Percentiles rank a stretch among this genome's conserved stretches.
Conservation (phyloP, 1,140 invertebrate genomes). For the Tenebrio molitor region DNA sequence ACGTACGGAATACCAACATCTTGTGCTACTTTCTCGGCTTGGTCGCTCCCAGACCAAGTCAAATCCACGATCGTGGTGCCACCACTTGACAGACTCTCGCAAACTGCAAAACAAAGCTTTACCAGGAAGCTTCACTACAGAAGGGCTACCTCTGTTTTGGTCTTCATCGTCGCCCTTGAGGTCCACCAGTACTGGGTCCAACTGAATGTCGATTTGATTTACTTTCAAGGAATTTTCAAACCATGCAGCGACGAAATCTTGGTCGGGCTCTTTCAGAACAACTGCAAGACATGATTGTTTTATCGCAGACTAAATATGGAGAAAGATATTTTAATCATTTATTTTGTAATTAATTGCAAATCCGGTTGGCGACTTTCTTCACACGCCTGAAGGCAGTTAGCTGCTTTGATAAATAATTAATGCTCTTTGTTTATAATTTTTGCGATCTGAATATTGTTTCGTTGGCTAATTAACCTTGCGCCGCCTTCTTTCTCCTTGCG, state of each 20-base stretch:
- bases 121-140: too few species aligned
- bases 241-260: slow-evolving; percentile 63
- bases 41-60: slow-evolving; percentile 76
- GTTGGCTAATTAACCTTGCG: too few species aligned
- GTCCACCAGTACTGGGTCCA: slow-evolving; percentile 61
- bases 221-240: slow-evolving; percentile 64
- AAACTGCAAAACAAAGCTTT: slow-evolving; percentile 75
- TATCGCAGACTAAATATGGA: too few species aligned
- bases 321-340: too few species aligned
- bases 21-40: slow-evolving; percentile 66
- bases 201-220: slow-evolving; percentile 57
- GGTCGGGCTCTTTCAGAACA: slow-evolving; percentile 66
- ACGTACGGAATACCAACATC: slow-evolving; percentile 71
- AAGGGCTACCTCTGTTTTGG: slow-evolving; percentile 50
- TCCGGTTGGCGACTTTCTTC: too few species aligned
- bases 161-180: slow-evolving; percentile 66
- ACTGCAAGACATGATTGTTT: slow-evolving; percentile 66
- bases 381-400: too few species aligned
- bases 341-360: too few species aligned
- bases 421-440: too few species aligned
- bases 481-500: too few species aligned
- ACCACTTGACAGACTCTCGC: slow-evolving; percentile 70
- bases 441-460: too few species aligned
- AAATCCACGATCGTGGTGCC: slow-evolving; percentile 74
- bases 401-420: too few species aligned